Evolutionary conservation across 1,140 invertebrate species (phyloP), one percentile per base, ranked within the genome.

Genomic region (Pogonognathellus flavescens): DNA sequence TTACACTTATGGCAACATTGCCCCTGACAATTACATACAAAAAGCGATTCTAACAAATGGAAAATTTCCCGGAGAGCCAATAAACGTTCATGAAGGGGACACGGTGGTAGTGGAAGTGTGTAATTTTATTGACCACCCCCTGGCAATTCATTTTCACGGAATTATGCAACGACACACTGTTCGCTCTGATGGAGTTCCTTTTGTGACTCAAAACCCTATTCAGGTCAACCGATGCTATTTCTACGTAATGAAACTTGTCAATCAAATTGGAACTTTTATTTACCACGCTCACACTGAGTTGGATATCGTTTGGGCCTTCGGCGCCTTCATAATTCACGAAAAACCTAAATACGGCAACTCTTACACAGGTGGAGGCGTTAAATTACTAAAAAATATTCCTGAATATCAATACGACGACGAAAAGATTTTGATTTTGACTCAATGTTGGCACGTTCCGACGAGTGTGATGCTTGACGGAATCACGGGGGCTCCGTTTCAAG

Each of bases 271-370:
- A 76, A 87, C 86, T 80, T 87, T 59, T 52, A 80, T 85, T 8
- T 87, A 86, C 72, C 86, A 87, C 60, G 82, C 84, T 20, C 86
- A 87, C 72, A 85, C 82, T 13, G 55, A 60, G 8, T 60, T 87
- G 7, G 81, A 87, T 53, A 57, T 85, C n/a, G 31, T 85, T 5
- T 87, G 66, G 57, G 82, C 82, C 11, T 76, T 84, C 31, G 86
- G 84, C 16, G 31, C 84, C 16, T 49, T 87, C 1, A 84, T 87
- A 70, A 86, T 87, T 72, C 66, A 85, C 6, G 84, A 85, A 25
- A 60, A 60, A 14, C 4, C 5, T 1, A 60, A 18, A 60, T 6
- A 60, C 14, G 1, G 2, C 57, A 18, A 60, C n/a, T 8, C 7
- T 7, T n/a, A n/a, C n/a, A n/a, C n/a, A n/a, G n/a, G n/a, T n/a